Evolutionary conservation across 2,113 vertebrate species (phyloP).

Genomic region (Archilochus colubris): DNA sequence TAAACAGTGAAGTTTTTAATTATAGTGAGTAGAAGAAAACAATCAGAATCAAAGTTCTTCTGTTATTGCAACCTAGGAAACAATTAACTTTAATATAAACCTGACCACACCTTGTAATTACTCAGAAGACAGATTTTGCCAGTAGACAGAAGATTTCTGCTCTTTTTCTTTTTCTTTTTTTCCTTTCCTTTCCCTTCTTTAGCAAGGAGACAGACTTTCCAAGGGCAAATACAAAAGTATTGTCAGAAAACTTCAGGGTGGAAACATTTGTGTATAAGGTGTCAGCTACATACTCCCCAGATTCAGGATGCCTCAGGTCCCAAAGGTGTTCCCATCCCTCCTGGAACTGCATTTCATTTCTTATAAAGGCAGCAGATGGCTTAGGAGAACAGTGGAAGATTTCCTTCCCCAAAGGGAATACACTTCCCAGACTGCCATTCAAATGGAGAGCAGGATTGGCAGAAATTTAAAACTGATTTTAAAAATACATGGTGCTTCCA

Average conservation of each 20-base stretch:
- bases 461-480: background rate
- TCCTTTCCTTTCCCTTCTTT: background rate
- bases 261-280: background rate
- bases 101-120: background rate
- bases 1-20: background rate
- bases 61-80: background rate
- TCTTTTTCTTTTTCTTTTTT: too few relatives aligned
- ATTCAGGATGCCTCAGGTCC: background rate
- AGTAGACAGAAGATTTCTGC: background rate
- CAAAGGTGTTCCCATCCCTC: background rate
- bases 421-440: background rate
- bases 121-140: background rate
- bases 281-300: background rate
- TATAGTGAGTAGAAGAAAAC: background rate
- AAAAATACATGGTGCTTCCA: background rate
- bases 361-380: background rate
- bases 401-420: background rate
- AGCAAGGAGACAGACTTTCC: background rate
- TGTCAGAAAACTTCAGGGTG: background rate
- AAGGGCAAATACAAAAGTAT: background rate
- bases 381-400: background rate
- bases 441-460: background rate
- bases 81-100: background rate
- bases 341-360: background rate
- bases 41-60: background rate